Conservation (phyloP, 2,113 vertebrate species). For the Sapayoa aenigma region DNA sequence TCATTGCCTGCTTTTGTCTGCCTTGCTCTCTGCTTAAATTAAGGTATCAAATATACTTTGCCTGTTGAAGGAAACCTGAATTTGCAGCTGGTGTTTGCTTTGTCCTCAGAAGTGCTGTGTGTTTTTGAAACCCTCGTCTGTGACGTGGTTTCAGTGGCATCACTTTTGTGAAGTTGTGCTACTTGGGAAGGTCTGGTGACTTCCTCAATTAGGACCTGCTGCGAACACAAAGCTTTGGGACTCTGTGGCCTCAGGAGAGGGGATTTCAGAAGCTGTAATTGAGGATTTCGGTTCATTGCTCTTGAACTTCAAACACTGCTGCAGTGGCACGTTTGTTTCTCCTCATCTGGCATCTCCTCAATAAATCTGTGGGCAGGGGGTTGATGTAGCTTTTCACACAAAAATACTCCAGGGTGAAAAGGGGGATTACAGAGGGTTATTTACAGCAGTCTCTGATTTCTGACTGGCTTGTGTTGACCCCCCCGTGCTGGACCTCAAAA, state of each 20-base stretch:
- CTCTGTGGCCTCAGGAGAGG: neutral
- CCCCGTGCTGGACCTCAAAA: neutral
- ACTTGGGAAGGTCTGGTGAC: neutral
- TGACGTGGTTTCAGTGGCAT: neutral
- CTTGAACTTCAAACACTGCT: neutral
- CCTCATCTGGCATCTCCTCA: neutral
- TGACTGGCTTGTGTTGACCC: neutral
- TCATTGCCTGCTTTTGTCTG: slow-evolving; percentile 12
- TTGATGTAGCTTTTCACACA: neutral
- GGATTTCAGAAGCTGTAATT: neutral
- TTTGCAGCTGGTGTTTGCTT: neutral
- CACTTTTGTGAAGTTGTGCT: neutral
- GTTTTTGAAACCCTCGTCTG: neutral
- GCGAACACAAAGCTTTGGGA: neutral
- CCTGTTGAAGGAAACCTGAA: neutral
- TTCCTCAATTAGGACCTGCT: neutral
- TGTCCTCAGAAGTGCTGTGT: neutral
- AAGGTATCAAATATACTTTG: neutral
- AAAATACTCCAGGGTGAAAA: neutral
- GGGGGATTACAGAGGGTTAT: neutral
- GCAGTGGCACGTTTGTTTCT: neutral
- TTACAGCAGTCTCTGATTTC: neutral
- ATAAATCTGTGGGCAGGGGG: neutral
- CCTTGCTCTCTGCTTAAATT: neutral
- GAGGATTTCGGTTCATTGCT: neutral